These are phyloP conservation scores for Sebastes melanostomus DNA, from an alignment of 2,797 vertebrate species.

Conservation along the genomic window DNA sequence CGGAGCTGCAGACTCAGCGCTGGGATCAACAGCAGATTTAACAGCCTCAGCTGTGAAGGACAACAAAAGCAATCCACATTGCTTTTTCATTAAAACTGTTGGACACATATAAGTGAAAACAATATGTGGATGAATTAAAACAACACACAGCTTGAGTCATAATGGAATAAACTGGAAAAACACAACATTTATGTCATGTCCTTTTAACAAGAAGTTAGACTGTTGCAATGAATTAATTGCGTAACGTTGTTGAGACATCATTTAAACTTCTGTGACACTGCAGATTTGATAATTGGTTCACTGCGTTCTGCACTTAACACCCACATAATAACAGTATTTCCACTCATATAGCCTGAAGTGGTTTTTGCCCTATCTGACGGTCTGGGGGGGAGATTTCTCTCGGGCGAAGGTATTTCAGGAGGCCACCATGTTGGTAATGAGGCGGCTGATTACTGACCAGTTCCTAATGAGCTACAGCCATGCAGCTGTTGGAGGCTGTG, in stretches of 20 bases:
- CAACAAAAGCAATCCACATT: not conserved
- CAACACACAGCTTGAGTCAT: not conserved
- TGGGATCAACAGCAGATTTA: constrained; percentile 22
- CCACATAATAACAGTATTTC: constrained; percentile 47
- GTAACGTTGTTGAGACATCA: constrained; percentile 9
- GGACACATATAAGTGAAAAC: not conserved
- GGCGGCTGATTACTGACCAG: constrained; percentile 73
- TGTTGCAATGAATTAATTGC: constrained; percentile 18
- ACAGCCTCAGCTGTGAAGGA: constrained; percentile 60
- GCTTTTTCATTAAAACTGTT: not conserved
- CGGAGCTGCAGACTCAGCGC: constrained; percentile 44
- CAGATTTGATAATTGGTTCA: not conserved
- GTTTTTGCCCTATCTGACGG: constrained; percentile 44
- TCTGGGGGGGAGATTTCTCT: constrained; percentile 20
- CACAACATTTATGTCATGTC: not conserved
- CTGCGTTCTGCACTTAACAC: constrained; percentile 15
- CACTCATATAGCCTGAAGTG: constrained; percentile 45
- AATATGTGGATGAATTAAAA: not conserved
- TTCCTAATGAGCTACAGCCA: constrained; percentile 67
- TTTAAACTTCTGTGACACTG: not conserved
- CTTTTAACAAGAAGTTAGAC: constrained; percentile 14
- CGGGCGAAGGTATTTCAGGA: constrained; percentile 35
- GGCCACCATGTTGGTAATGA: constrained; percentile 69
- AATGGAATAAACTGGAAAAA: constrained; percentile 1
- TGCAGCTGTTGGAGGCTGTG: constrained; percentile 78